Evolutionary conservation across 1,140 invertebrate species (phyloP).

Genomic region (Ceratitis capitata): DNA sequence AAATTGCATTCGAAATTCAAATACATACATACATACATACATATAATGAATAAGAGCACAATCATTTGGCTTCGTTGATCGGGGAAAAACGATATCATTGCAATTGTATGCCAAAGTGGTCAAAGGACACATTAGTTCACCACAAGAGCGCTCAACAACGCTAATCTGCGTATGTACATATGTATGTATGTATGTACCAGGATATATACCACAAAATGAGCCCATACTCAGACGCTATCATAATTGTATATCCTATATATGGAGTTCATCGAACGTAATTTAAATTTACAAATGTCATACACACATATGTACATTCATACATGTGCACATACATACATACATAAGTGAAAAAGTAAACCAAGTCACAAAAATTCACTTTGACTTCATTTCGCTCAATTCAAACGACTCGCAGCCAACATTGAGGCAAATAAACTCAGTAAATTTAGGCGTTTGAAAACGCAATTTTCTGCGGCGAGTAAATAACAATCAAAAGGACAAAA

Average conservation of each 20-base stretch:
- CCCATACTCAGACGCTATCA: neutral
- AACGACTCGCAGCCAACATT: neutral
- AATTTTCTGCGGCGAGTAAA: slow-evolving; percentile 15
- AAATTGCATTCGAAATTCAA: too few species aligned
- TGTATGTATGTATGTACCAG: neutral
- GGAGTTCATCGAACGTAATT: neutral
- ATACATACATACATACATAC: too few species aligned
- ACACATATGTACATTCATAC: neutral
- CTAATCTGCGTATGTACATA: neutral
- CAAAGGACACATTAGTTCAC: neutral
- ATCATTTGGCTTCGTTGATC: neutral
- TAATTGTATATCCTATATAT: neutral
- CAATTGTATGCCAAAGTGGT: neutral
- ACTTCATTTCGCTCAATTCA: slow-evolving; percentile 22
- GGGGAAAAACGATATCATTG: neutral
- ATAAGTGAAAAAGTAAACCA: neutral
- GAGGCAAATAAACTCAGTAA: slow-evolving; percentile 22
- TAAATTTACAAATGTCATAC: neutral
- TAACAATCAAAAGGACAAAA: neutral
- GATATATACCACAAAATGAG: neutral
- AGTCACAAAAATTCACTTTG: slow-evolving; percentile 1
- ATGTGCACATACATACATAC: too few species aligned
- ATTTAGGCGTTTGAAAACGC: slow-evolving; percentile 17
- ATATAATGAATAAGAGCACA: too few species aligned
- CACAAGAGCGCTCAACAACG: neutral